phyloP scores from a whole-genome alignment of 2,888 invertebrate genomes.

The Habroteleia sp. region DNA sequence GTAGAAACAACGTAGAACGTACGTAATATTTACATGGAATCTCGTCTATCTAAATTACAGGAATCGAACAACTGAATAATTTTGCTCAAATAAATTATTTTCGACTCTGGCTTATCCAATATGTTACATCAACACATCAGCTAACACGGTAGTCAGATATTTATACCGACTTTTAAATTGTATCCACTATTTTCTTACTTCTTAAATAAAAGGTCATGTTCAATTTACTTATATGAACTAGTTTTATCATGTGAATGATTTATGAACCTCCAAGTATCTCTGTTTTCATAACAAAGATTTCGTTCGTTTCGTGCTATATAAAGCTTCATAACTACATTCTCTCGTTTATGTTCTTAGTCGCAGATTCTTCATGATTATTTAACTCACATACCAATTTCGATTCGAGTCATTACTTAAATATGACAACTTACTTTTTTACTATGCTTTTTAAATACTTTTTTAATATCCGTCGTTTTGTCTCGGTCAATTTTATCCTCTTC shows the following conservation, averaged over 20 bases:
- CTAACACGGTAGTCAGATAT: too few species aligned
- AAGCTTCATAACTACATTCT: slow-evolving; percentile 35
- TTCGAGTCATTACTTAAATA: slow-evolving; percentile 23
- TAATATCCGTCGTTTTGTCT: too few species aligned
- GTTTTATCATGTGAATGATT: too few species aligned
- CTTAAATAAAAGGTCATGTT: too few species aligned
- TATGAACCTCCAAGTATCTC: slow-evolving; percentile 29
- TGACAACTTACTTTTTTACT: slow-evolving; percentile 4
- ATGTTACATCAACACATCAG: too few species aligned
- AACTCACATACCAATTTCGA: slow-evolving; percentile 23
- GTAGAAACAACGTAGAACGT: slow-evolving; percentile 25
- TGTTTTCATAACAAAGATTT: slow-evolving; percentile 39
- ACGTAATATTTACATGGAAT: slow-evolving; percentile 47
- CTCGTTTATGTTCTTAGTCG: slow-evolving; percentile 19
- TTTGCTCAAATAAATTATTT: slow-evolving; percentile 5
- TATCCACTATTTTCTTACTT: background rate
- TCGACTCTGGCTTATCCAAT: too few species aligned
- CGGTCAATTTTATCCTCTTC: too few species aligned
- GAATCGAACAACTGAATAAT: slow-evolving; percentile 9
- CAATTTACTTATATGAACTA: too few species aligned
- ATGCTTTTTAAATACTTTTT: background rate
- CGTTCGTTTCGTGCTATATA: slow-evolving; percentile 25
- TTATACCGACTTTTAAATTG: too few species aligned
- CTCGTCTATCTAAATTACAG: slow-evolving; percentile 33
- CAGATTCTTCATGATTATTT: slow-evolving; percentile 15